These are phyloP conservation scores for Erebia palarica DNA, from an alignment of 2,888 invertebrate species.

Conservation along the genomic window DNA sequence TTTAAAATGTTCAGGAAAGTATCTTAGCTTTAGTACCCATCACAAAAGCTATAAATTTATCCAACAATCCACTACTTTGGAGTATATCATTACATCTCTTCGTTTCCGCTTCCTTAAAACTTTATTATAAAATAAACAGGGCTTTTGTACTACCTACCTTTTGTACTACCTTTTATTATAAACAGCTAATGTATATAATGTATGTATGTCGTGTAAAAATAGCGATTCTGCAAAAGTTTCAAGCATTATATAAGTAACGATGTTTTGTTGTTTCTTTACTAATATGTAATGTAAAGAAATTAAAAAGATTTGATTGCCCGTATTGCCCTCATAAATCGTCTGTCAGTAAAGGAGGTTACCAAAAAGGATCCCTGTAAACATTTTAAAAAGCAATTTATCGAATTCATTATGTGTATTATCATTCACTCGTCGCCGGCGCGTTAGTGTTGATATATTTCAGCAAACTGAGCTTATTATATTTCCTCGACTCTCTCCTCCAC, in stretches of 20 bases:
- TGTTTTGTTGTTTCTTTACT: too few species aligned
- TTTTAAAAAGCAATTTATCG: slow-evolving; percentile 13
- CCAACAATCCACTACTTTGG: background rate
- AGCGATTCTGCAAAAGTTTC: slow-evolving; percentile 1
- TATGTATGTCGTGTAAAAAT: too few species aligned
- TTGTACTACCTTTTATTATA: slow-evolving; percentile 29
- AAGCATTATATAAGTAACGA: background rate
- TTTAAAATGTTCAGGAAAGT: slow-evolving; percentile 1
- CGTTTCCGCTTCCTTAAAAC: slow-evolving; percentile 3
- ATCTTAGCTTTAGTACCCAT: slow-evolving; percentile 1
- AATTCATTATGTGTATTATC: too few species aligned
- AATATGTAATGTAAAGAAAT: slow-evolving; percentile 5
- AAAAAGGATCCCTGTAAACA: slow-evolving; percentile 10
- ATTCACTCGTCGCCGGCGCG: too few species aligned
- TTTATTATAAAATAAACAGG: slow-evolving; percentile 29
- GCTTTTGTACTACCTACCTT: slow-evolving; percentile 6
- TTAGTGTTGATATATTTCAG: too few species aligned
- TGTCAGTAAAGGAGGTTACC: background rate
- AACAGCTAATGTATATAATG: slow-evolving; percentile 22
- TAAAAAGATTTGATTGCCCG: slow-evolving; percentile 15
- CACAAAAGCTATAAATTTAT: slow-evolving; percentile 9
- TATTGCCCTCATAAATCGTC: slow-evolving; percentile 20
- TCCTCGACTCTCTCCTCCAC: too few species aligned
- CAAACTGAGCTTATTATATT: too few species aligned
- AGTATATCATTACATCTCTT: background rate